These are phyloP conservation scores for Montipora cactus DNA, from an alignment of 64 coral and sea anemone species.

Conservation along the genomic window DNA sequence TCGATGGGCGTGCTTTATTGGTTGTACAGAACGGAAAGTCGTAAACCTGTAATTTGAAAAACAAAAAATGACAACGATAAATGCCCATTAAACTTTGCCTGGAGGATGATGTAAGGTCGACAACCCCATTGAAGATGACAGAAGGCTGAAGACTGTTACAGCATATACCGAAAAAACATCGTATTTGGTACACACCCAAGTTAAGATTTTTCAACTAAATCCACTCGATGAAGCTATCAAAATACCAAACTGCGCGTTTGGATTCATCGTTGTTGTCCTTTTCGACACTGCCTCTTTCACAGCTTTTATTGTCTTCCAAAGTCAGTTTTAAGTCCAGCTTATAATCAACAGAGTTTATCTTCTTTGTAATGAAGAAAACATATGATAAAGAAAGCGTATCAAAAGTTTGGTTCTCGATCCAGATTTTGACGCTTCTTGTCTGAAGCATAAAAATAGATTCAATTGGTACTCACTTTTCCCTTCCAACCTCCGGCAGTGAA, in stretches of 20 bases:
- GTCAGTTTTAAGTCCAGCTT: not conserved
- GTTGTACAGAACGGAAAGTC: not conserved
- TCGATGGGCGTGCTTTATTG: not conserved
- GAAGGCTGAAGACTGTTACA: too few relatives aligned
- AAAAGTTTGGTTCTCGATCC: not conserved
- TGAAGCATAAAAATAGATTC: too few relatives aligned
- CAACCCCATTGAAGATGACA: too few relatives aligned
- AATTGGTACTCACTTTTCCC: not conserved
- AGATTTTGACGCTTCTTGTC: not conserved
- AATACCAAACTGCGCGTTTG: not conserved
- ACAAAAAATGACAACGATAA: not conserved
- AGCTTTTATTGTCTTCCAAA: not conserved
- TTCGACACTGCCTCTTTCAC: not conserved
- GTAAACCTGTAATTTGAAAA: not conserved
- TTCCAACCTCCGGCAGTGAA: not conserved
- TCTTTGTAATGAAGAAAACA: not conserved
- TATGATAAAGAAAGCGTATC: not conserved
- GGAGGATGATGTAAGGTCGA: too few relatives aligned
- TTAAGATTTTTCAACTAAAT: too few relatives aligned
- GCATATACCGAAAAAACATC: too few relatives aligned
- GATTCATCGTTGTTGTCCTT: not conserved
- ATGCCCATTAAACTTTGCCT: too few relatives aligned
- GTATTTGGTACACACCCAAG: too few relatives aligned
- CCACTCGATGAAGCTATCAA: not conserved
- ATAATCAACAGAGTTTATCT: not conserved